Conservation (phyloP, 2,888 invertebrate species). For the Cartodere bifasciata region DNA sequence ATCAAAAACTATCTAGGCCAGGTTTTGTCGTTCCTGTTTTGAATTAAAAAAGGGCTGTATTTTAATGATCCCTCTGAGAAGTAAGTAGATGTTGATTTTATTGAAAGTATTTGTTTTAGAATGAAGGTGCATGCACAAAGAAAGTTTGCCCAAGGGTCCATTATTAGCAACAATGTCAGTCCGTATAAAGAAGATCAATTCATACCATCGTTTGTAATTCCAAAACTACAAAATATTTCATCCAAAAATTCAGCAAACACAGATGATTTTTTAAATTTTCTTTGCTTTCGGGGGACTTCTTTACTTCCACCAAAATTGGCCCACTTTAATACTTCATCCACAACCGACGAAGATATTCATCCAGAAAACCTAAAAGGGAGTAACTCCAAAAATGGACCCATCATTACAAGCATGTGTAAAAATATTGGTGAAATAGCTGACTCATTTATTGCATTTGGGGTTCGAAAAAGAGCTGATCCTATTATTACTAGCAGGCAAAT, state of each 20-base stretch:
- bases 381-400: conserved; percentile 28
- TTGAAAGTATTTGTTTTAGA: too few relatives aligned
- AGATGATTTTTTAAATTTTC: conserved; percentile 74
- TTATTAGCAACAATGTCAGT: too few relatives aligned
- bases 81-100: too few relatives aligned
- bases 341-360: conserved; percentile 30
- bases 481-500: conserved; percentile 33
- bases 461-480: conserved; percentile 42
- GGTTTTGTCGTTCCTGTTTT: too few relatives aligned
- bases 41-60: too few relatives aligned
- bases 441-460: conserved; percentile 42
- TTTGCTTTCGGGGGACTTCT: conserved; percentile 68
- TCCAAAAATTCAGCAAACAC: conserved; percentile 63
- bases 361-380: conserved; percentile 29
- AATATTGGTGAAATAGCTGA: conserved; percentile 26
- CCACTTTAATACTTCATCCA: conserved; percentile 46
- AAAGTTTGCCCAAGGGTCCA: conserved; percentile 75
- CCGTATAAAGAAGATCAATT: too few relatives aligned
- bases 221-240: conserved; percentile 45
- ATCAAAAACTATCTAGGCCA: too few relatives aligned
- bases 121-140: conserved; percentile 75
- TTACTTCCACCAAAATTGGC: conserved; percentile 59
- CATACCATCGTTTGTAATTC: conserved; percentile 33
- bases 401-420: conserved; percentile 26
- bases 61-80: too few relatives aligned